phyloP scores from a whole-genome alignment of 1,140 invertebrate genomes.

The Bilobella aurantiaca region DNA sequence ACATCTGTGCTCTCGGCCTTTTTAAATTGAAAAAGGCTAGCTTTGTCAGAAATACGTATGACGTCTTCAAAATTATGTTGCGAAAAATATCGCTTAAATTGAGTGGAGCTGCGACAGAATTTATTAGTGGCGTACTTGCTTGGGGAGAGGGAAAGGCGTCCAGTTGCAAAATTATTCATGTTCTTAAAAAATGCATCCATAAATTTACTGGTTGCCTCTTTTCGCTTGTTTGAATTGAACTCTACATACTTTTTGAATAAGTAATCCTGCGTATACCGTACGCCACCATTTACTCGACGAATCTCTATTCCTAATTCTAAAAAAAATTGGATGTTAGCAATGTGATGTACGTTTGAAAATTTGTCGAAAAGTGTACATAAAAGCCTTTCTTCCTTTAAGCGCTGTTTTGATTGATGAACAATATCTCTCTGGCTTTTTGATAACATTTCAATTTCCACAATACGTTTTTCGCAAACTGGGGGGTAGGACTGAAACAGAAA shows the following conservation, averaged over 20 bases:
- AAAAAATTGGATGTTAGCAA: neutral
- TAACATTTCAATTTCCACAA: neutral
- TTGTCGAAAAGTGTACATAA: neutral
- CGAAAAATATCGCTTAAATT: neutral
- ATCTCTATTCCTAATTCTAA: neutral
- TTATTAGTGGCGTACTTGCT: neutral
- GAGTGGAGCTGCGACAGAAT: neutral
- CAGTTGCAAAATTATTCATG: too few relatives aligned
- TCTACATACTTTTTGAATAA: conserved; percentile 1
- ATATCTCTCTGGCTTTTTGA: neutral
- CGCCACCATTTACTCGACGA: neutral
- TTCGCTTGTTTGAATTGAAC: neutral
- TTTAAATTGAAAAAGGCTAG: neutral
- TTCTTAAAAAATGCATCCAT: neutral
- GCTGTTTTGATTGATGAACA: neutral
- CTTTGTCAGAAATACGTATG: neutral
- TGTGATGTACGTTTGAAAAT: neutral
- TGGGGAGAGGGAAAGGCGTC: neutral
- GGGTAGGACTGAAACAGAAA: neutral
- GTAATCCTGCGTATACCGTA: neutral
- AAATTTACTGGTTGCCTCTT: neutral
- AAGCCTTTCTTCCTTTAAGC: neutral
- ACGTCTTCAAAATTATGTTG: neutral
- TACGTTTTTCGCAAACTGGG: neutral
- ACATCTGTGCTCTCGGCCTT: neutral